Evolutionary conservation across 2,888 invertebrate species (phyloP).

Genomic region (Anodontia alba): DNA sequence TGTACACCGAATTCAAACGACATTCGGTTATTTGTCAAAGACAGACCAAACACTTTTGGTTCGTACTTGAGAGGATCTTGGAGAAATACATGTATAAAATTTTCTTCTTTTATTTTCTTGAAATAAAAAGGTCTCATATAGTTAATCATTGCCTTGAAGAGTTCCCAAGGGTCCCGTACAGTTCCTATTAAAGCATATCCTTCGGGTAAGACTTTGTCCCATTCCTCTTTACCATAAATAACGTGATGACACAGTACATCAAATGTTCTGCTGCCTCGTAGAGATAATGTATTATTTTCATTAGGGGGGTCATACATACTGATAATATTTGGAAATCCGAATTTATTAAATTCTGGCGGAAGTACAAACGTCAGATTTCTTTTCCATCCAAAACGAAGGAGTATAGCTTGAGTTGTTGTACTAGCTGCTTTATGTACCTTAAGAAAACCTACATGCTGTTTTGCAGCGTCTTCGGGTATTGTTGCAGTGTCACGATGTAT

Average conservation of each 20-base stretch:
- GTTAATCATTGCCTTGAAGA: constrained; percentile 48
- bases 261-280: constrained; percentile 42
- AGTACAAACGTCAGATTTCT: constrained; percentile 56
- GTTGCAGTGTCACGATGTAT: no score
- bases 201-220: constrained; percentile 41
- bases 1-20: constrained; percentile 55
- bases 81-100: constrained; percentile 39
- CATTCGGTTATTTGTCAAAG: constrained; percentile 53
- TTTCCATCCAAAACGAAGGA: constrained; percentile 58
- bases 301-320: constrained; percentile 55
- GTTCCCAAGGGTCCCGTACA: constrained; percentile 49
- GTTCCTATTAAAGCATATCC: constrained; percentile 47
- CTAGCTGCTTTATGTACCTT: constrained; percentile 65
- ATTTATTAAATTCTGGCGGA: constrained; percentile 52
- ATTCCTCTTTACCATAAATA: constrained; percentile 45
- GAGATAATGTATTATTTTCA: constrained; percentile 45
- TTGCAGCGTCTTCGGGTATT: no score
- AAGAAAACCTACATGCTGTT: constrained; percentile 57
- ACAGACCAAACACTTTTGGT: background rate
- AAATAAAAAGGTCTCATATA: constrained; percentile 48
- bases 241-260: constrained; percentile 61
- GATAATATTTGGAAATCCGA: constrained; percentile 57
- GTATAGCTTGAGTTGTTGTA: constrained; percentile 54
- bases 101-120: constrained; percentile 18
- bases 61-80: constrained; percentile 32